Evolutionary conservation across 2,888 invertebrate species (phyloP), one percentile per base, ranked within the genome.

Genomic region (Chrysolina oricalcia): DNA sequence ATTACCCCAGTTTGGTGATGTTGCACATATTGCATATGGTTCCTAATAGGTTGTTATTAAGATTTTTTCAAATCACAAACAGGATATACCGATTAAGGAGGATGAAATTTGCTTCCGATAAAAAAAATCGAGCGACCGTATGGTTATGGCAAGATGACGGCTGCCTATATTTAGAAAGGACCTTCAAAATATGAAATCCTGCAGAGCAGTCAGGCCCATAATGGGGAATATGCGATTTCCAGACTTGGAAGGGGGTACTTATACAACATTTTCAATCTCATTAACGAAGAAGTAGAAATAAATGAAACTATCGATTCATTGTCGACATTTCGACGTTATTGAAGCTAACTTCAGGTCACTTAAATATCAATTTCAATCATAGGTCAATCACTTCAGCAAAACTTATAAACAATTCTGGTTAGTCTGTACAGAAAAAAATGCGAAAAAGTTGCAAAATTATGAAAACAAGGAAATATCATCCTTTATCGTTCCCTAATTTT

Each of bases 1-100:
- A 83, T 83, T 81, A 83, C 82, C 77, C 75, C 59, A 64, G 72
- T 50, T 73, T 63, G 73, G 81, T 82, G 82, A 83, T 84, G 81
- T 78, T 78, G 82, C 82, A 80, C 82, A 82, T 84, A 81, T 80
- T 82, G 82, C 82, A 82, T 81, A 84, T 83, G 82, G 78, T 78
- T 78, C 73, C 73, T 76, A 78, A 79, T 77, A 80, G 79, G 72
- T 70, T 71, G 75, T 75, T 81, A 81, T 78, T 78, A 79, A 75
- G 82, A 82, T 82, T 82, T 82, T 79, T 78, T 79, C 73, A 83
- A 83, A 83, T 82, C 81, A 81, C 74, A 73, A 74, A 82, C 83
- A 82, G 83, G 84, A 84, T 81, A 79, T 74, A 74, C 73, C 75
- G 70, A 78, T 80, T 78, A 79, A 76, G 78, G 78, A 80, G 80